These are phyloP conservation scores for Drosophila macrothrix DNA, from an alignment of 2,888 invertebrate genomes.

Conservation along the genomic window DNA sequence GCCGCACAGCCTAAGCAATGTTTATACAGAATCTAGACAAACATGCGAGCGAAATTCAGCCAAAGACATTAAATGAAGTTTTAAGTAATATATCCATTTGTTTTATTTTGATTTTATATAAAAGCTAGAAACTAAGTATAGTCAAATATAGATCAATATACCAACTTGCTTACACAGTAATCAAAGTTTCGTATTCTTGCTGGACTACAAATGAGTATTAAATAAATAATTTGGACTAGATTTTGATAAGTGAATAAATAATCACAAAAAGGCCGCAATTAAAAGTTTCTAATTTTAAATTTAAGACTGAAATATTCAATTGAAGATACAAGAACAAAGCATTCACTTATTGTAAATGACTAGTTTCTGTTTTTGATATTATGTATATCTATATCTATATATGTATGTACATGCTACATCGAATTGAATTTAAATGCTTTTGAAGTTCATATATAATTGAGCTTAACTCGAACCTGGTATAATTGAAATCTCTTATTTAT, in stretches of 20 bases:
- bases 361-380: constrained; percentile 18
- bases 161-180: constrained; percentile 18
- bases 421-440: constrained; percentile 11
- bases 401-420: constrained; percentile 24
- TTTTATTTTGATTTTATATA: constrained; percentile 27
- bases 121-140: constrained; percentile 28
- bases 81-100: constrained; percentile 15
- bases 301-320: neutral
- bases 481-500: constrained; percentile 19
- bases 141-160: constrained; percentile 15
- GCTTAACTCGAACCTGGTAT: constrained; percentile 24
- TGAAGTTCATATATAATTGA: constrained; percentile 23
- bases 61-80: neutral
- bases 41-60: neutral
- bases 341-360: constrained; percentile 31
- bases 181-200: constrained; percentile 4
- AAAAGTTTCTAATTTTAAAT: constrained; percentile 50
- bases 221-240: constrained; percentile 69
- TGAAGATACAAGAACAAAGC: constrained; percentile 29
- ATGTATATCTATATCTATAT: constrained; percentile 5
- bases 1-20: constrained; percentile 23
- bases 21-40: constrained; percentile 13
- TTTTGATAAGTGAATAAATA: constrained; percentile 55
- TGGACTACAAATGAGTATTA: constrained; percentile 2
- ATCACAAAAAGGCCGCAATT: constrained; percentile 73